Evolutionary conservation across 2,797 vertebrate species (phyloP), one percentile per base, ranked within the genome.

Genomic region (Hyperoplus immaculatus): DNA sequence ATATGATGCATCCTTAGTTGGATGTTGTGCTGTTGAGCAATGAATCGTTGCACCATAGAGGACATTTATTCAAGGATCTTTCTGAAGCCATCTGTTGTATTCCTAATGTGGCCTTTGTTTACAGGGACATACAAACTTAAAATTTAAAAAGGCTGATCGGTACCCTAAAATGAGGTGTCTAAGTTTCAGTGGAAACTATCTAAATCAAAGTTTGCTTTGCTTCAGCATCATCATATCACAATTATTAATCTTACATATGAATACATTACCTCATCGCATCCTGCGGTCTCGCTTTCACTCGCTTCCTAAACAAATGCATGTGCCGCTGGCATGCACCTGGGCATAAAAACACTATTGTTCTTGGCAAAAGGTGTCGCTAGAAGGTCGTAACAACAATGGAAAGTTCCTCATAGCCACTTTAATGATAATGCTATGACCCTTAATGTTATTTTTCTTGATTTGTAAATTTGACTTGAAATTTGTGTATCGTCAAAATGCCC

Each of bases 1-100:
- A 80, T 89, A 86, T 85, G 78, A 89, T 76, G 81, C 80, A 82
- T 89, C 70, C 41, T 53, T 67, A 60, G 64, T 55, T 82, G 72
- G 61, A 76, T 76, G 51, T 60, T 66, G 67, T 53, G 56, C 42
- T 76, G 43, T 68, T 87, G 72, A 78, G 59, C 62, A 83, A 69
- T 67, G 42, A 83, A 55, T 74, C 6, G 11, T 43, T 66, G 54
- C 58, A 80, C 6, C 55, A 57, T 29, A 75, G 51, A 83, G 7
- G 39, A 45, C 15, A 70, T 86, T 82, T 59, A 67, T 76, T 82
- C n/a, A 66, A 68, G 43, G 9, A 9, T 75, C 57, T 29, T 59
- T 78, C 71, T 73, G 71, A 51, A 36, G 21, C 60, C 69, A 46
- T 69, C 36, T 51, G 14, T 53, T 69, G 76, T 39, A 51, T 68